Evolutionary conservation across 2,888 invertebrate genomes (phyloP).

Genomic region (Eurytoma adleriae): DNA sequence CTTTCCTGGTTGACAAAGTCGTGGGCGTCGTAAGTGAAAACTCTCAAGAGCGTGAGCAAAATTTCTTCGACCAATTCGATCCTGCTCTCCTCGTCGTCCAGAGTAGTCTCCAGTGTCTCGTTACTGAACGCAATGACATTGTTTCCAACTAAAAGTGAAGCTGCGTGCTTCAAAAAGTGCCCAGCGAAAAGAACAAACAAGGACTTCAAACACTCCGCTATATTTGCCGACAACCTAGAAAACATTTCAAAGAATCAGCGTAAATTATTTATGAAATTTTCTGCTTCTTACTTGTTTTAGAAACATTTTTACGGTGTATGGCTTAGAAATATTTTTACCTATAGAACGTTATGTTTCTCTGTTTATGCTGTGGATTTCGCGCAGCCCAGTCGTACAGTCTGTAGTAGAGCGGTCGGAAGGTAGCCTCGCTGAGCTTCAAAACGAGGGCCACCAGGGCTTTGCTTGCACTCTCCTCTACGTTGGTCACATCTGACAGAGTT

Average conservation of each 20-base stretch:
- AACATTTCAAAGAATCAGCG: constrained; percentile 64
- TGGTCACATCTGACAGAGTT: constrained; percentile 76
- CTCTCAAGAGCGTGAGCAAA: constrained; percentile 84
- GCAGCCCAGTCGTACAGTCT: constrained; percentile 93
- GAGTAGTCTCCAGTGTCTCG: constrained; percentile 78
- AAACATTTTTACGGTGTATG: constrained; percentile 17
- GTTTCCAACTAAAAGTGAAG: constrained; percentile 83
- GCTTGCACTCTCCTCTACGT: constrained; percentile 86
- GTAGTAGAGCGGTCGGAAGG: constrained; percentile 92
- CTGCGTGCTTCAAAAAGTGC: constrained; percentile 89
- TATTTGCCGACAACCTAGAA: constrained; percentile 83
- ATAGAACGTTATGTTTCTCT: constrained; percentile 89
- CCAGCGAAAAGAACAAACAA: constrained; percentile 94
- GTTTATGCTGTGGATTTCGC: constrained; percentile 80
- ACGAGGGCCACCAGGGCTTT: constrained; percentile 88
- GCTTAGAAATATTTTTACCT: constrained; percentile 75
- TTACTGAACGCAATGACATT: constrained; percentile 80
- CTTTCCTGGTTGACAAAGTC: constrained; percentile 90
- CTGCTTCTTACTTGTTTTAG: too few species aligned
- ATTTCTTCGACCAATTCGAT: constrained; percentile 82
- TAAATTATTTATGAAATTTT: neutral
- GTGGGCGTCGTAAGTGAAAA: constrained; percentile 90
- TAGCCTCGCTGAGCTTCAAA: constrained; percentile 91
- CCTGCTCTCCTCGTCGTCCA: constrained; percentile 71
- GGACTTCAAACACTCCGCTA: constrained; percentile 90